Evolutionary conservation across 2,113 vertebrate species (phyloP), one percentile per base, ranked within the genome.

Genomic region (Prietella phreatophila): DNA sequence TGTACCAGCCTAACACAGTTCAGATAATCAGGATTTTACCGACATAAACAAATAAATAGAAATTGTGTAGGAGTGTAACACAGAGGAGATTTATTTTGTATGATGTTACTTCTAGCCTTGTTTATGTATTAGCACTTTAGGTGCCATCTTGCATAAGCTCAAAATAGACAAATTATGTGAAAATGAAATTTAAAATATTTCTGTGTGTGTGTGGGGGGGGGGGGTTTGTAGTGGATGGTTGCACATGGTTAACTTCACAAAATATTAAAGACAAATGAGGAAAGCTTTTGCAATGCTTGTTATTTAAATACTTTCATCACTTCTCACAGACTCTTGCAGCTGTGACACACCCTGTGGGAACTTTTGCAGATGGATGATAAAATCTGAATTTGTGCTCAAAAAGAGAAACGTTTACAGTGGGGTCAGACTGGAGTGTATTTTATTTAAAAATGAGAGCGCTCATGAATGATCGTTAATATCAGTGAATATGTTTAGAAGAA

Each of bases 181-280:
- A 50, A 78, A 78, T 15, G 15, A 14, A 78, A 53, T 33, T 56
- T 36, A 47, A 42, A 73, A 22, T 36, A 19, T 50, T 78, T 85
- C 65, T 82, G 53, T 85, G 71, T 55, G 4, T 3, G 61, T 30
- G 39, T 61, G 73, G 36, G 17, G 39, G 61, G 42, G 42, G 71
- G 73, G n/a, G 8, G 55, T 86, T 89, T 63, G 78, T 75, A 87
- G 88, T n/a, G 25, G 2, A 75, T 39, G 58, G 22, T 81, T 87
- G 79, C 82, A 25, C 82, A 53, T 78, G 17, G 5, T 85, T 36
- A 56, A 9, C 47, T 82, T 58, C 17, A 53, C n/a, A 65, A 47
- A 79, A 78, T 33, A 22, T 19, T 14, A 39, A 82, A 56, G 85
- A 85, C 88, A 90, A 90, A 88, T 88, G 33, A 63, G 69, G 83